phyloP scores from a whole-genome alignment of 2,113 vertebrate genomes.

The Notothenia coriiceps region DNA sequence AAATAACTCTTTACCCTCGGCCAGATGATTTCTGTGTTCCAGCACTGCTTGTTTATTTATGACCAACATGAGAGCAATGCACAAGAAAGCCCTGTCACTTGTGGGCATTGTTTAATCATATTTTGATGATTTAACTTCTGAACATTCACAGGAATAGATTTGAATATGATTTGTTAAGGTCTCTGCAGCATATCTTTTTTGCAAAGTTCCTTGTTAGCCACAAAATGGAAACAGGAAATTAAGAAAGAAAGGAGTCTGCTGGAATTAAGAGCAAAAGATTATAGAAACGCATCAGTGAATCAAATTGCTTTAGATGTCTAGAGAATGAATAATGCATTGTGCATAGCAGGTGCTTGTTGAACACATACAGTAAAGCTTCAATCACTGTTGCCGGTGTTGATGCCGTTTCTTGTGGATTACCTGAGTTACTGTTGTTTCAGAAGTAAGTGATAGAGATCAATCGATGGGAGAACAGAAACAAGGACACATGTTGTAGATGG shows the following conservation, averaged over 20 bases:
- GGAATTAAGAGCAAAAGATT: conserved; percentile 18
- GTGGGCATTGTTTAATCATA: conserved; percentile 57
- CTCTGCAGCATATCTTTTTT: conserved; percentile 17
- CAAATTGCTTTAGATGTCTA: conserved; percentile 29
- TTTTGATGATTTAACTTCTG: conserved; percentile 57
- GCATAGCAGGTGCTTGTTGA: conserved; percentile 7
- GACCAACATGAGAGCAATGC: conserved; percentile 39
- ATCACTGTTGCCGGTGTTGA: not conserved
- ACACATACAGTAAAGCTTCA: not conserved
- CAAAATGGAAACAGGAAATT: conserved; percentile 8
- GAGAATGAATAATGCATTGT: conserved; percentile 27
- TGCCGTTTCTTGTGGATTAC: not conserved
- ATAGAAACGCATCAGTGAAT: conserved; percentile 38
- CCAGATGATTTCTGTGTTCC: conserved; percentile 45
- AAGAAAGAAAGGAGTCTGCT: conserved; percentile 22
- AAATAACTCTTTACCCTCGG: conserved; percentile 34
- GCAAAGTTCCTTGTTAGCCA: conserved; percentile 8
- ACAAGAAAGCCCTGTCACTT: conserved; percentile 54
- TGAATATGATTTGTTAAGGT: conserved; percentile 45
- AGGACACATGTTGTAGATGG: conserved; percentile 1
- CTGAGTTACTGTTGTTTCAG: conserved; percentile 17
- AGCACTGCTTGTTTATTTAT: conserved; percentile 59
- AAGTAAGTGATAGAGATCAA: conserved; percentile 13
- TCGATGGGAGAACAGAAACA: not conserved
- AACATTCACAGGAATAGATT: conserved; percentile 48